These are phyloP conservation scores for Sipha flava DNA, from an alignment of 1,140 invertebrate genomes.

Conservation along the genomic window DNA sequence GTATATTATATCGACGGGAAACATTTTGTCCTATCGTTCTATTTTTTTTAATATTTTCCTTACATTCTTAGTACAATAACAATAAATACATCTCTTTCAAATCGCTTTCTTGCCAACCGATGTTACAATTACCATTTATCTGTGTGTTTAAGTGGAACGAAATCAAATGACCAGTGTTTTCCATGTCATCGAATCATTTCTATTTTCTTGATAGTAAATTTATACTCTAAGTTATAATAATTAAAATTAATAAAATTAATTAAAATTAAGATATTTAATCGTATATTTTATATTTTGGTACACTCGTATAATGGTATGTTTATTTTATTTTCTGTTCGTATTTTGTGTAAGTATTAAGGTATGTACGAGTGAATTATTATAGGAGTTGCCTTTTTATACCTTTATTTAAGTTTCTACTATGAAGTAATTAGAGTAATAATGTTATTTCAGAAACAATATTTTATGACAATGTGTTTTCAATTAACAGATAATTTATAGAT, in stretches of 20 bases:
- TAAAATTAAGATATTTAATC: too few relatives aligned
- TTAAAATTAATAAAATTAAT: neutral
- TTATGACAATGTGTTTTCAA: too few relatives aligned
- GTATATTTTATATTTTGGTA: too few relatives aligned
- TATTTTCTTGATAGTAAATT: neutral
- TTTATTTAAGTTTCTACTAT: too few relatives aligned
- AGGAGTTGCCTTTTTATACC: too few relatives aligned
- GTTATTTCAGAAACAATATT: too few relatives aligned
- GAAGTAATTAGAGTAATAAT: too few relatives aligned
- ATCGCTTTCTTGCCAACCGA: neutral
- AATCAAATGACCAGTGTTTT: neutral
- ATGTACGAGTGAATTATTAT: too few relatives aligned
- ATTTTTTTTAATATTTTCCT: neutral
- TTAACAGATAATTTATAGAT: too few relatives aligned
- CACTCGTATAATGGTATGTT: too few relatives aligned
- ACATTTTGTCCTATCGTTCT: neutral
- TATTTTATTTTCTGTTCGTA: too few relatives aligned
- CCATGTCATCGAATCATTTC: neutral
- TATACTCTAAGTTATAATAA: neutral
- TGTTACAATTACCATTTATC: neutral
- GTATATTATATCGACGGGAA: neutral
- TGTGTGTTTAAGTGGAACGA: neutral
- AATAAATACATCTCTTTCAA: neutral
- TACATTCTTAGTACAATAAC: neutral
- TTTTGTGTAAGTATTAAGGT: too few relatives aligned